A percentile compares a stretch with the other conserved stretches of the same genome.
Evolutionary conservation across 2,797 vertebrate genomes (phyloP).

Genomic region (Choloepus didactylus): DNA sequence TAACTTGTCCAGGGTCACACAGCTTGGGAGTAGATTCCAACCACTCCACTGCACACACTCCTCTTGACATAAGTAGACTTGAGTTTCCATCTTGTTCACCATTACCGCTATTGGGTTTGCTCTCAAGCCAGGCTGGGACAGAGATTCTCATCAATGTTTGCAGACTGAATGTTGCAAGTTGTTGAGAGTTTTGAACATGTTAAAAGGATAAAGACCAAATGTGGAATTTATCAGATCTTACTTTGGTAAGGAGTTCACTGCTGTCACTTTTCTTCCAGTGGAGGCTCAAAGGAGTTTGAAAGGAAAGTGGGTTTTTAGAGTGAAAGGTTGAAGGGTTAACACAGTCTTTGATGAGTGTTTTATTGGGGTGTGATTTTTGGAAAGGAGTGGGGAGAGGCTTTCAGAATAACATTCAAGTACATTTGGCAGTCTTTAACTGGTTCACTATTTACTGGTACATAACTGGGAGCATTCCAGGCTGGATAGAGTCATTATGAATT

Average conservation of each 20-base stretch:
- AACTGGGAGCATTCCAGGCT: neutral
- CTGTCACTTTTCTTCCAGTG: neutral
- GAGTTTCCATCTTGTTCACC: neutral
- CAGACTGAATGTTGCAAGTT: constrained; percentile 13
- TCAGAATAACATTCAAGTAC: neutral
- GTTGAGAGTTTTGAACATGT: neutral
- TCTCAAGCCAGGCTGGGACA: neutral
- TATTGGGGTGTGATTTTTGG: neutral
- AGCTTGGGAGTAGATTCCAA: neutral
- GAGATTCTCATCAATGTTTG: neutral
- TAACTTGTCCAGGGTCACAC: neutral
- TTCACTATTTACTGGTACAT: neutral
- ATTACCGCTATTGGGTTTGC: neutral
- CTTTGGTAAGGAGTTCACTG: neutral
- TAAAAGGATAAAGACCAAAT: neutral
- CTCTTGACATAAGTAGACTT: neutral
- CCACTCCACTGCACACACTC: neutral
- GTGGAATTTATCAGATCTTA: neutral
- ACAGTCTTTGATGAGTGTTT: neutral
- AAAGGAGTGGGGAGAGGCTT: neutral
- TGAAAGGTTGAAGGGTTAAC: neutral
- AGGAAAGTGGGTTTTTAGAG: neutral
- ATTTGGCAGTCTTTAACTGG: neutral
- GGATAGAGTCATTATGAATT: neutral
- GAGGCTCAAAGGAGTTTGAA: neutral